Base-by-base conservation (phyloP, 2,113 vertebrate genomes). In the Sebastes fasciatus region DNA sequence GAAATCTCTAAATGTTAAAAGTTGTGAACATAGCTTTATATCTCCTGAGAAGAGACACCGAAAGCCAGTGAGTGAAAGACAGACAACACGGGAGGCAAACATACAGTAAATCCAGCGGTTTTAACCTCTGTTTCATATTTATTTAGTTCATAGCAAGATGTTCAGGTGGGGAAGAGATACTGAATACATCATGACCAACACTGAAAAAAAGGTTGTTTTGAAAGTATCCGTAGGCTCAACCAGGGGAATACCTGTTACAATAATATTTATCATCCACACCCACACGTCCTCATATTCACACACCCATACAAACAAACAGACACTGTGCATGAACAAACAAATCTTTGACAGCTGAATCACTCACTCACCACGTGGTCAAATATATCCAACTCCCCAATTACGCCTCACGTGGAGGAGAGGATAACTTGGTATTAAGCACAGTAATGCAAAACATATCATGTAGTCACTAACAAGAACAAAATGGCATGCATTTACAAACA, bases 401-500 rank as follows among this genome's bases (percentile, higher is more conserved):
- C 13, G n/a, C 71, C 13, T 77, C 8, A 77, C 46, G 21, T 2
- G 6, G 60, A 66, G 11, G 58, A 40, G 34, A 68, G 54, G 26
- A 61, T 8, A 4, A 55, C 63, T 34, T 52, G 3, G 11, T 14
- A 58, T 26, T 4, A 23, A 51, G 6, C 26, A 46, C 11, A 70
- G 51, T 40, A 57, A 77, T 43, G 58, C 45, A 55, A 43, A 74
- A 69, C n/a, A 73, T 23, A 10, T 55, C 11, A 79, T 17, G 9
- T 6, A 70, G 1, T 76, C 62, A 78, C n/a, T 14, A 5, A 70
- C 60, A 67, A 43, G 19, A 78, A 82, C 43, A 69, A n/a, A 62
- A 80, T 64, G 49, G 16, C 85, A 90, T 90, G 87, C 89, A 57
- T 85, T 83, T 68, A 70, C 72, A 84, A 80, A 80, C 26, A 58